Evolutionary conservation across 2,113 vertebrate genomes (phyloP).

Genomic region (Cairina moschata): DNA sequence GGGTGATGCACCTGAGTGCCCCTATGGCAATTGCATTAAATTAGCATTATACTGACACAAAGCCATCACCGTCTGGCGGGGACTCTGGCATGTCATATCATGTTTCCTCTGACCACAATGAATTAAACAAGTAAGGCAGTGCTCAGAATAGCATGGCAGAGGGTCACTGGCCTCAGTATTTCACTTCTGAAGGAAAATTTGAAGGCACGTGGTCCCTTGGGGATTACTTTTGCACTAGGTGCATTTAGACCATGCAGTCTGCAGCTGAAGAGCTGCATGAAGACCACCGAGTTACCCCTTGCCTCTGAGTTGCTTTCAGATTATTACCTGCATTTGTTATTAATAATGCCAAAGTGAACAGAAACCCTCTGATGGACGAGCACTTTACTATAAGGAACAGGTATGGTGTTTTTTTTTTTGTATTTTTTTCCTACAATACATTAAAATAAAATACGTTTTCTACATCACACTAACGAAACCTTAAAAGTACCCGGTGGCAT

Average conservation of each 20-base stretch:
- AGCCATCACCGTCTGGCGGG: not conserved
- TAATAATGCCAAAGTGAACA: not conserved
- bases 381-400: not conserved
- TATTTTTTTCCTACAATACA: not conserved
- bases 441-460: not conserved
- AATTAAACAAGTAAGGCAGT: not conserved
- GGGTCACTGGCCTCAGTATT: not conserved
- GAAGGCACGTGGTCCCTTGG: not conserved
- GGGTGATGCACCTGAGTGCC: not conserved
- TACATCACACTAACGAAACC: not conserved
- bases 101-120: not conserved
- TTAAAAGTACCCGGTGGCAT: too few relatives aligned
- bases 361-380: rapidly evolving
- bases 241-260: not conserved
- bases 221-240: not conserved
- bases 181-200: not conserved
- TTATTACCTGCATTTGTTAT: not conserved
- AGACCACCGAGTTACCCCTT: not conserved
- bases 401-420: not conserved
- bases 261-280: not conserved
- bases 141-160: not conserved
- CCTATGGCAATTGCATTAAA: not conserved
- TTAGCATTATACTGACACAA: not conserved
- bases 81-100: not conserved
- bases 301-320: not conserved